Base-by-base conservation (phyloP, 1,140 invertebrate genomes). In the Saccostrea cuccullata region DNA sequence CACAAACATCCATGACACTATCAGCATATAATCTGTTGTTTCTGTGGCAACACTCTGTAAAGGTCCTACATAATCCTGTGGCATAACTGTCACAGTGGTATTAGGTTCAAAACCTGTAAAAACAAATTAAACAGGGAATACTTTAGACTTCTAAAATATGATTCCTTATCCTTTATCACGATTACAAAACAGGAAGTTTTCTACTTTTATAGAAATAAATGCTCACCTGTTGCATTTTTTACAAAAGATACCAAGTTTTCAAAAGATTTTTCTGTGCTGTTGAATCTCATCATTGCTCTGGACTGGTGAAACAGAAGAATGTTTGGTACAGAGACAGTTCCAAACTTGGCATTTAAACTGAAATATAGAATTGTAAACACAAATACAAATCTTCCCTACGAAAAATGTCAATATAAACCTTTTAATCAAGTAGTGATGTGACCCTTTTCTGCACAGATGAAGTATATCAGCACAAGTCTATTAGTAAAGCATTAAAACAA, bases 261-360 rank as follows among this genome's bases (percentile, higher is more conserved):
- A 47, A 98, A 95, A 23, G 96, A 97, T 91, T 98, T 97, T 84
- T 97, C 96, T 15, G 97, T 97, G 26, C 97, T 97, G 95, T 99
- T 98, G 90, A 97, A 98, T 95, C 98, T 97, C 0, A 97, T 97
- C 55, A 98, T 96, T 40, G 98, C 96, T 93, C 97, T 96, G 0
- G 98, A 98, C 95, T 98, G 98, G 93, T 99, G 98, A 92, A 99
- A 98, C 86, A 99, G 96, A 95, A 99, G 96, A 15, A 99, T 94
- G 58, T 98, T 98, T 64, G 98, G 98, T 40, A 99, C 97, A 26
- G 98, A 98, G n/a, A 98, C 97, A 90, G 99, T 97, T 26, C 98
- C 98, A 96, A 98, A 98, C 92, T 98, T 97, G 0, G 98, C 97
- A 95, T 98, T 98, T 56, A 98, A 92, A 85, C 95, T 94, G 90